These are phyloP conservation scores for Capreolus pygargus DNA, from an alignment of 2,113 vertebrate genomes.

Conservation along the genomic window DNA sequence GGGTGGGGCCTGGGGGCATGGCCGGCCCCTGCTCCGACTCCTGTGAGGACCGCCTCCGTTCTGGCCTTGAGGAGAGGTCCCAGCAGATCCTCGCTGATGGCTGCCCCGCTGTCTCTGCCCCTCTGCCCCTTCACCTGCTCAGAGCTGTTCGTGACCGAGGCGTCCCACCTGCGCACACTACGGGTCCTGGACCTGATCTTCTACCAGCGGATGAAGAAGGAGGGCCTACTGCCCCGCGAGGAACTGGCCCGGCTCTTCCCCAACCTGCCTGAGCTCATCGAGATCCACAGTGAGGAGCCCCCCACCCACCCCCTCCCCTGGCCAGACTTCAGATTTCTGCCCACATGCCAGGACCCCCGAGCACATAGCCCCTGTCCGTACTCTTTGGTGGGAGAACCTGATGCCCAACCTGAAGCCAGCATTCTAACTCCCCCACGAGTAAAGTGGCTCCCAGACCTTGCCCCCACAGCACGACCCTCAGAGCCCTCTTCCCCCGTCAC, in stretches of 20 bases:
- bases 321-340: background rate
- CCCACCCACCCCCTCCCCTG: fast-evolving
- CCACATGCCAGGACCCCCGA: background rate
- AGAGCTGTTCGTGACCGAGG: slow-evolving; percentile 94
- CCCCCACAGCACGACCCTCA: background rate
- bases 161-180: slow-evolving; percentile 91
- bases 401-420: background rate
- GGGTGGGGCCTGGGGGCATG: background rate
- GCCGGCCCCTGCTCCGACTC: fast-evolving
- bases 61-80: background rate
- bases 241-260: slow-evolving; percentile 93
- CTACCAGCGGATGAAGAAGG: slow-evolving; percentile 89
- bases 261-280: slow-evolving; percentile 91
- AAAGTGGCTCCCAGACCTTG: background rate
- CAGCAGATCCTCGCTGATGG: background rate
- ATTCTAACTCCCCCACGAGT: background rate
- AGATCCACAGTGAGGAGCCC: slow-evolving; percentile 89
- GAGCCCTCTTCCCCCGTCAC: background rate
- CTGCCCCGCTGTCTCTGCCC: background rate
- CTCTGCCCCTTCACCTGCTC: background rate
- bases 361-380: too few relatives aligned
- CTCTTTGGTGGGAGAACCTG: background rate
- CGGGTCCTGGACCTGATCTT: slow-evolving; percentile 92
- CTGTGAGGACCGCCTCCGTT: background rate
- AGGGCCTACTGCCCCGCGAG: slow-evolving; percentile 85